phyloP scores from a whole-genome alignment of 2,797 vertebrate species.

The Strix occidentalis region DNA sequence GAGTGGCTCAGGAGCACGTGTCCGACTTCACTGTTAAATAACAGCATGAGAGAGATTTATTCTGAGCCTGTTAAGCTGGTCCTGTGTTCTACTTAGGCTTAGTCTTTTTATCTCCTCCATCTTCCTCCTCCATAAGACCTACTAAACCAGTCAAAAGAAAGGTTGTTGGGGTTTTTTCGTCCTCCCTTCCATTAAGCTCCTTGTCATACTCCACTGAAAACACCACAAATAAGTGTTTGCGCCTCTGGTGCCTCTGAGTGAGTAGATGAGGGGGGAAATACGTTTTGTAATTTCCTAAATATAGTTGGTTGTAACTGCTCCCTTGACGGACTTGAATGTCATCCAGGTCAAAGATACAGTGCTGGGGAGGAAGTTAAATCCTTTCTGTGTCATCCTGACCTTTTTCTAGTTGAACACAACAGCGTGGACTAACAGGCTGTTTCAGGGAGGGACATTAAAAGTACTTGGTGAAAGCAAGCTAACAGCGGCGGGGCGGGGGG shows the following conservation, averaged over 20 bases:
- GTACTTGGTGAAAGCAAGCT: neutral
- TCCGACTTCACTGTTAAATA: neutral
- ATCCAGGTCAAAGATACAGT: neutral
- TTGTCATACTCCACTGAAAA: neutral
- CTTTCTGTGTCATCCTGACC: conserved; percentile 1
- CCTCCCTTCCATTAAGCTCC: neutral
- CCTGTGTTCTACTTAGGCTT: conserved; percentile 6
- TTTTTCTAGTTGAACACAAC: neutral
- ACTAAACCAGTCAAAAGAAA: neutral
- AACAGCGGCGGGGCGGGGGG: neutral
- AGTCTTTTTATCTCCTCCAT: conserved; percentile 34
- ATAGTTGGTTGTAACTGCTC: neutral
- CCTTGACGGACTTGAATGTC: conserved; percentile 2
- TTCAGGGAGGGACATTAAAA: neutral
- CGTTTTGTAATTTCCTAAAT: neutral
- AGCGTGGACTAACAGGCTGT: neutral
- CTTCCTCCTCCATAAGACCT: neutral
- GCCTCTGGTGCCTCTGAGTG: neutral
- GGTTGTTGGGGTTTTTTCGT: neutral
- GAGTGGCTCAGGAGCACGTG: neutral
- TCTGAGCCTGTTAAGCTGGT: conserved; percentile 37
- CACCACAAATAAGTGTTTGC: neutral
- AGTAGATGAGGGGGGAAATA: neutral
- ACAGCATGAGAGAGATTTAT: conserved; percentile 6
- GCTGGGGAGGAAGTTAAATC: conserved; percentile 1